Percentiles rank a stretch among this genome's conserved stretches.
These are phyloP conservation scores for Somateria mollissima DNA, from an alignment of 2,797 vertebrate species.

Conservation along the genomic window DNA sequence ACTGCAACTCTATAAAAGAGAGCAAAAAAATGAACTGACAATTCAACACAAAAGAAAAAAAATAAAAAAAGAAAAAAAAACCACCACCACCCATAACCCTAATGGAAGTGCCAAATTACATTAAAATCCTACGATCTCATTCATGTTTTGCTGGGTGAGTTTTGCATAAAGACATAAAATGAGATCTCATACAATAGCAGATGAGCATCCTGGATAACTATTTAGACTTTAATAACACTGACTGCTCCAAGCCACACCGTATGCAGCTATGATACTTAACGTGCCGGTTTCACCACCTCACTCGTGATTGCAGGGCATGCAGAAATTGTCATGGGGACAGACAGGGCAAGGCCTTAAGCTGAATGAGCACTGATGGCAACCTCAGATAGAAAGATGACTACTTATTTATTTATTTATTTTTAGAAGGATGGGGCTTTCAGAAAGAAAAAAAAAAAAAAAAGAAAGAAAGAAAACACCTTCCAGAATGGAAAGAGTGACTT, in stretches of 20 bases:
- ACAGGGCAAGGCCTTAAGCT: background rate
- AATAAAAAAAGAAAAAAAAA: background rate
- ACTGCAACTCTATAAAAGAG: background rate
- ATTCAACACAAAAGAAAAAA: background rate
- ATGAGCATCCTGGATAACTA: background rate
- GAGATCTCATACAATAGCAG: background rate
- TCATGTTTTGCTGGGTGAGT: background rate
- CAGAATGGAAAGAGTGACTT: background rate
- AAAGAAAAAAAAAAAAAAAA: background rate
- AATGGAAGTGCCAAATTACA: background rate
- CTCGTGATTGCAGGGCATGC: background rate
- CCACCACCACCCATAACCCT: no score
- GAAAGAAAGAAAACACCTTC: background rate
- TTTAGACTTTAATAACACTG: background rate
- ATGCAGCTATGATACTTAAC: background rate
- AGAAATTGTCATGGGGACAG: background rate
- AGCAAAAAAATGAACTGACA: conserved; percentile 28
- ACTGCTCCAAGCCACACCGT: background rate
- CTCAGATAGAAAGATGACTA: background rate
- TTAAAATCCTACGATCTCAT: background rate
- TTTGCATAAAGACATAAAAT: background rate
- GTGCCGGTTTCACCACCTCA: background rate
- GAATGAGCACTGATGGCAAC: background rate
- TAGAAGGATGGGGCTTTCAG: background rate
- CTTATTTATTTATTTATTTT: background rate